Evolutionary conservation across 2,797 vertebrate species (phyloP).

Genomic region (Eremophila alpestris): DNA sequence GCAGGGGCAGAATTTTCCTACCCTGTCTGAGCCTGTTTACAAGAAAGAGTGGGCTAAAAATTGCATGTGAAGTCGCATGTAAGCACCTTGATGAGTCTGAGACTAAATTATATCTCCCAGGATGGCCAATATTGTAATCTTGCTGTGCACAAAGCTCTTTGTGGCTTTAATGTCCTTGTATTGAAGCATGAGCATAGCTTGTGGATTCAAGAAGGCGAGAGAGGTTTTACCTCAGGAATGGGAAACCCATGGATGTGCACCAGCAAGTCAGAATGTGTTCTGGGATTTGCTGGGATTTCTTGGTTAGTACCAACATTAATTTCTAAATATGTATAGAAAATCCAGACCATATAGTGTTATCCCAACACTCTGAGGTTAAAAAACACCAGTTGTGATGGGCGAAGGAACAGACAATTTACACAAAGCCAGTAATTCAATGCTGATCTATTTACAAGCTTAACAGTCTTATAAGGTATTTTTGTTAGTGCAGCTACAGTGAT

Average conservation of each 20-base stretch:
- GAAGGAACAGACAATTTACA: not conserved
- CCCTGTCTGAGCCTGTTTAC: constrained; percentile 13
- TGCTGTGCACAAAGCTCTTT: not conserved
- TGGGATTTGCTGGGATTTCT: not conserved
- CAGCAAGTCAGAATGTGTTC: not conserved
- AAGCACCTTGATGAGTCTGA: not conserved
- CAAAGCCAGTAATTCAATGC: not conserved
- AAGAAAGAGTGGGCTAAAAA: constrained; percentile 22
- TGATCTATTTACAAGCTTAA: not conserved
- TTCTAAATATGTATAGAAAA: not conserved
- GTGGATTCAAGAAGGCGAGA: not conserved
- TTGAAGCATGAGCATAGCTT: not conserved
- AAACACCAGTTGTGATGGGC: not conserved
- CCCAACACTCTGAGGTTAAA: not conserved
- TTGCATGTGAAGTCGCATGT: not conserved
- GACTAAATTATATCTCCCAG: not conserved
- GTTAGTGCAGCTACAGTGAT: not conserved
- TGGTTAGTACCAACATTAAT: not conserved
- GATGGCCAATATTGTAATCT: not conserved
- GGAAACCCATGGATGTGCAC: not conserved
- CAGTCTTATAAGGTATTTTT: not conserved
- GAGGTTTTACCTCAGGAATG: not conserved
- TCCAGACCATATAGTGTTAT: not conserved
- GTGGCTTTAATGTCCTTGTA: not conserved
- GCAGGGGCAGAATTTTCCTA: constrained; percentile 28